Percentiles rank a stretch among this genome's conserved stretches.
phyloP scores from a whole-genome alignment of 2,797 vertebrate genomes.

The Danionella dracula region DNA sequence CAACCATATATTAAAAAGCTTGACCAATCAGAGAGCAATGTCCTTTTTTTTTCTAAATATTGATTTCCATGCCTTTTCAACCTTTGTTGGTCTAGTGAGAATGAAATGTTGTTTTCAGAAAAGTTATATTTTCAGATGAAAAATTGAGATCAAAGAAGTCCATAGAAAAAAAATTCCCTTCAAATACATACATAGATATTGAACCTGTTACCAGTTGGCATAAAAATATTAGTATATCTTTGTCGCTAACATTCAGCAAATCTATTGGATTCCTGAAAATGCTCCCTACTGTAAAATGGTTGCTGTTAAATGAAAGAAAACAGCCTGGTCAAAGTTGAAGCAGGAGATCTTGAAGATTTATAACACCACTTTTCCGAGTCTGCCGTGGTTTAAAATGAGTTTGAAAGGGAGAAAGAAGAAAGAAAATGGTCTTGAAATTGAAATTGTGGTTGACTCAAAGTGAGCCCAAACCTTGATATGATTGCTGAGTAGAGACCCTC shows the following conservation, averaged over 20 bases:
- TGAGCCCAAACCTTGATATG: slow-evolving; percentile 11
- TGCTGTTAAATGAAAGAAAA: slow-evolving; percentile 58
- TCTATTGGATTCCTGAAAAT: slow-evolving; percentile 39
- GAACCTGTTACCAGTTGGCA: no score
- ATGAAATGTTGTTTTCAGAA: no score
- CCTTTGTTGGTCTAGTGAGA: no score
- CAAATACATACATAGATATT: no score
- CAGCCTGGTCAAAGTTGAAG: slow-evolving; percentile 50
- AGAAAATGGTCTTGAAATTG: slow-evolving; percentile 33
- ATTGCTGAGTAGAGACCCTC: slow-evolving; percentile 49
- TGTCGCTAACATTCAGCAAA: slow-evolving; percentile 61
- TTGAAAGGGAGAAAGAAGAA: slow-evolving; percentile 13
- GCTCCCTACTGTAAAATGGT: slow-evolving; percentile 39
- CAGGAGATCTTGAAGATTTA: slow-evolving; percentile 53
- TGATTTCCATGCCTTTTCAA: no score
- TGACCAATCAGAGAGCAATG: no score
- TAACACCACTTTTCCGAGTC: slow-evolving; percentile 48
- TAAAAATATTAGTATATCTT: no score
- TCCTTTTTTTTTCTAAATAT: no score
- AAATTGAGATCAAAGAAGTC: no score
- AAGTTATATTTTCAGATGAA: no score
- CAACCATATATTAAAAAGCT: no score
- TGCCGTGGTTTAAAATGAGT: slow-evolving; percentile 44
- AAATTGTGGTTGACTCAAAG: slow-evolving; percentile 40
- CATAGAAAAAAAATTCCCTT: no score